phyloP scores from a whole-genome alignment of 2,888 invertebrate species.

The Polydrusus pterygomalis region DNA sequence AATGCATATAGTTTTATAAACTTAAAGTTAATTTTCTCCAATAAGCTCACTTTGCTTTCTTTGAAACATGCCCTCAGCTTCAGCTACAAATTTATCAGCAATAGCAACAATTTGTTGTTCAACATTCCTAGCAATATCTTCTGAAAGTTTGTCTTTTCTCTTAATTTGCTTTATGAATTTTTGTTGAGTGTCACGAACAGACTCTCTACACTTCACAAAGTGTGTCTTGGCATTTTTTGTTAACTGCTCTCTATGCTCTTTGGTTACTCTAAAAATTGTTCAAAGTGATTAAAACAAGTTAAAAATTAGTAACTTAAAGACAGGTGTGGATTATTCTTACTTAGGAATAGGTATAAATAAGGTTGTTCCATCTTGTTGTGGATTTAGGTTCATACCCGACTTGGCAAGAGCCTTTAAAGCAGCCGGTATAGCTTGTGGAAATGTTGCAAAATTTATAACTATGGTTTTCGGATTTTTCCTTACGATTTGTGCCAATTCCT shows the following conservation, averaged over 20 bases:
- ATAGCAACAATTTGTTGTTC: slow-evolving; percentile 82
- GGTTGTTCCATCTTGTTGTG: slow-evolving; percentile 95
- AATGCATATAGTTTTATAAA: neutral
- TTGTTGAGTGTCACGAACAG: slow-evolving; percentile 84
- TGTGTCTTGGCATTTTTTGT: slow-evolving; percentile 91
- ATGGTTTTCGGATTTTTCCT: slow-evolving; percentile 91
- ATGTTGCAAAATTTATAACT: slow-evolving; percentile 87
- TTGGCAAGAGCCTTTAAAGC: slow-evolving; percentile 84
- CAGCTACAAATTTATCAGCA: slow-evolving; percentile 79
- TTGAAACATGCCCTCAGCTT: slow-evolving; percentile 80
- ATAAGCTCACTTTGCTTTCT: slow-evolving; percentile 86
- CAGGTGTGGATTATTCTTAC: slow-evolving; percentile 69
- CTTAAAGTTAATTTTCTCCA: slow-evolving; percentile 71
- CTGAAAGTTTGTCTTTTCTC: slow-evolving; percentile 80
- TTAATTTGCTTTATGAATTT: slow-evolving; percentile 82
- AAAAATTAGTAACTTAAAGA: neutral
- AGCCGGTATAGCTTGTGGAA: slow-evolving; percentile 90
- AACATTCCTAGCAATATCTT: slow-evolving; percentile 80
- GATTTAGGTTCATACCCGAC: slow-evolving; percentile 93
- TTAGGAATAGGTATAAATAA: slow-evolving; percentile 92
- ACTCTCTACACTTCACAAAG: slow-evolving; percentile 86
- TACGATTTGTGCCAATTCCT: slow-evolving; percentile 91
- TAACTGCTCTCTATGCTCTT: slow-evolving; percentile 92
- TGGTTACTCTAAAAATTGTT: slow-evolving; percentile 79
- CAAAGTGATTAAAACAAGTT: neutral